Evolutionary conservation across 2,888 invertebrate genomes (phyloP).

Genomic region (Busseola fusca): DNA sequence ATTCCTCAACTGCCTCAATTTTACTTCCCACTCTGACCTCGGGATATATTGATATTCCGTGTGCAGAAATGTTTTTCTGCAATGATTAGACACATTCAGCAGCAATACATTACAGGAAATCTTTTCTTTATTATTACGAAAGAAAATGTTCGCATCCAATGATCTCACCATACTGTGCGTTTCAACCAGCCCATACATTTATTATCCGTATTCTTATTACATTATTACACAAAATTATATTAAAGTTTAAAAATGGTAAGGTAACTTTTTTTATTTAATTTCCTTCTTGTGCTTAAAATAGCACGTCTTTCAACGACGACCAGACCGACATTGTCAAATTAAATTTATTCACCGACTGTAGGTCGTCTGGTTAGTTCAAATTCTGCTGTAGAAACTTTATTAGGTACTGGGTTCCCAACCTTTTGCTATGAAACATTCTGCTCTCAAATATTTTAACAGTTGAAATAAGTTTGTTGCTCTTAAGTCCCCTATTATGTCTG

Average conservation of each 20-base stretch:
- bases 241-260: not conserved
- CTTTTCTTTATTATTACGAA: conserved; percentile 7
- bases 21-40: not conserved
- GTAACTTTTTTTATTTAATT: not conserved
- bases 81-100: conserved; percentile 39
- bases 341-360: conserved; percentile 51
- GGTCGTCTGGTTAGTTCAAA: conserved; percentile 41
- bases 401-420: conserved; percentile 27
- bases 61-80: conserved; percentile 27
- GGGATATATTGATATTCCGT: conserved; percentile 9
- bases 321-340: conserved; percentile 51
- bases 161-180: conserved; percentile 14
- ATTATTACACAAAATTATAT: not conserved
- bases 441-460: conserved; percentile 52
- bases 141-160: conserved; percentile 13
- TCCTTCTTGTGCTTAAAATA: conserved; percentile 14
- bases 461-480: conserved; percentile 39
- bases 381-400: conserved; percentile 45
- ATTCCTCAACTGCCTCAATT: not conserved
- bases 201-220: not conserved
- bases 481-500: conserved; percentile 46
- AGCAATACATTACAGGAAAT: conserved; percentile 29
- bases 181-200: conserved; percentile 11
- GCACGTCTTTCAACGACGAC: conserved; percentile 5
- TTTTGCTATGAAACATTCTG: conserved; percentile 38